Evolutionary conservation across 2,797 vertebrate genomes (phyloP), one percentile per base, ranked within the genome.

Genomic region (Spondyliosoma cantharus): DNA sequence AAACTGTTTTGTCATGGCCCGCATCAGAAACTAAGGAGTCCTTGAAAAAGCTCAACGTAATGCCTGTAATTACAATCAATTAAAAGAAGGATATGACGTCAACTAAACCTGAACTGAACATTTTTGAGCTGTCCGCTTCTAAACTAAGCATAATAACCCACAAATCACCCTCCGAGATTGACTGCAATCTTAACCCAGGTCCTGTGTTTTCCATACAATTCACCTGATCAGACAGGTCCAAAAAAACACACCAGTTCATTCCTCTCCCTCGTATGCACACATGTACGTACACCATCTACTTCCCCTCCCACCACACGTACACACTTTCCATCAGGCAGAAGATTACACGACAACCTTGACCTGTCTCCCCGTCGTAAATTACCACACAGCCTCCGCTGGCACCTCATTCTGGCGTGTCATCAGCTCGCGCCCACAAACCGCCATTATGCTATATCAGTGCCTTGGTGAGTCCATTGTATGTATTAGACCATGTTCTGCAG

Each of bases 291-390:
- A 59, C 53, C 20, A n/a, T 56, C 63, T 13, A 24, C 54, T 6
- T 52, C 46, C 42, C 7, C 63, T 74, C 37, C 54, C 27, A 81
- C 56, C 65, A 74, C 70, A 64, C 57, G 74, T 43, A 58, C 81
- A 60, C 82, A 46, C 88, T 91, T 65, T 74, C 74, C 81, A 76
- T 91, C 81, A 84, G 61, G 74, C 74, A 73, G 76, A 79, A 87
- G 82, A 91, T 92, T 86, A 75, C 85, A 87, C 76, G 75, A 75
- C 82, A 89, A 93, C 93, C 91, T 93, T 94, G 91, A 93, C 92
- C 91, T 14, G 76, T 76, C 83, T 84, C 84, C 76, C 78, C 74
- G 45, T 82, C 70, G 46, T 91, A 90, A 93, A 93, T 91, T 83
- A 90, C 81, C 76, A 71, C 78, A 60, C 82, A 74, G 85, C 59